These are phyloP conservation scores for Neoarius graeffei DNA, from an alignment of 2,113 vertebrate species.

Conservation along the genomic window DNA sequence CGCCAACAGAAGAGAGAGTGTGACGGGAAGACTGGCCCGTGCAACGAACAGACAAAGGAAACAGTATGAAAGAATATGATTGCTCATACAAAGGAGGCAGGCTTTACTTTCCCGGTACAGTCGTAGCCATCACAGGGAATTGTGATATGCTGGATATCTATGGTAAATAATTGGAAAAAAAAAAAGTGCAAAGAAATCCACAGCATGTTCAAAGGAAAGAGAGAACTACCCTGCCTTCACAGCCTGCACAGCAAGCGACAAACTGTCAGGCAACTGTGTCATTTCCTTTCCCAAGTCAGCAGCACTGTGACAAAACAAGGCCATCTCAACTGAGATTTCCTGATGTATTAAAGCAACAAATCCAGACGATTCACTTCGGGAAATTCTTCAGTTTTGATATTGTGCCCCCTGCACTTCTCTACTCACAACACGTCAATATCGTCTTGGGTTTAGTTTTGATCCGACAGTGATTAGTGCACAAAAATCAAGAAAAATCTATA, in stretches of 20 bases:
- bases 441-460: not conserved
- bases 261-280: not conserved
- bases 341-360: not conserved
- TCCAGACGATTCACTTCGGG: not conserved
- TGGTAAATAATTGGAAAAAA: not conserved
- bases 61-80: not conserved
- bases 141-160: not conserved
- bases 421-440: not conserved
- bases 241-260: not conserved
- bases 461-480: not conserved
- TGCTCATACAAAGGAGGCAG: not conserved
- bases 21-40: not conserved
- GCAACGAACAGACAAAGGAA: not conserved
- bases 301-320: not conserved
- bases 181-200: not conserved
- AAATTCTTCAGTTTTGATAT: not conserved
- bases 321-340: not conserved
- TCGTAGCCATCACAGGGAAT: not conserved
- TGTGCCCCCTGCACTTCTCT: not conserved
- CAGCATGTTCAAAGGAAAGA: not conserved
- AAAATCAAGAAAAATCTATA: not conserved
- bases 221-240: slow-evolving; percentile 1
- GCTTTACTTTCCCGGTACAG: not conserved
- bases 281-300: not conserved
- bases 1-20: too few relatives aligned